These are phyloP conservation scores for Zenarchopterus dispar DNA, from an alignment of 2,797 vertebrate species.

Conservation along the genomic window DNA sequence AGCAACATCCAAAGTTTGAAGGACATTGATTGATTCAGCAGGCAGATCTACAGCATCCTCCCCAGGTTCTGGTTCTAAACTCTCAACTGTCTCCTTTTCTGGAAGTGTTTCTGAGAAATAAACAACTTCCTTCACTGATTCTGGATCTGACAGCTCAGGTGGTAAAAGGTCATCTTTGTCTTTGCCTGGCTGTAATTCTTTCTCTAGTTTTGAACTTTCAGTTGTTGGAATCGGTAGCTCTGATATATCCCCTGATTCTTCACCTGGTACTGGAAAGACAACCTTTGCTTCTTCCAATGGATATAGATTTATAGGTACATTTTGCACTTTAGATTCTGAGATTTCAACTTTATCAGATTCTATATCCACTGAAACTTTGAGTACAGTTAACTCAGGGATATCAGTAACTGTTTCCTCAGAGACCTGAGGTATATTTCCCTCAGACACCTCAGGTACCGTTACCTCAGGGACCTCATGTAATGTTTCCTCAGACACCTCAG, in stretches of 20 bases:
- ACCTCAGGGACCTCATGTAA: neutral
- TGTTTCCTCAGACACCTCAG: neutral
- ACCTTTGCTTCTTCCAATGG: slow-evolving; percentile 10
- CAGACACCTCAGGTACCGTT: neutral
- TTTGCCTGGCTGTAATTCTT: slow-evolving; percentile 14
- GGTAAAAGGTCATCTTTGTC: neutral
- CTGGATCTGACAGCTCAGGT: slow-evolving; percentile 17
- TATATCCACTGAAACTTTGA: neutral
- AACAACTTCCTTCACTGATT: slow-evolving; percentile 6
- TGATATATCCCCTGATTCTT: neutral
- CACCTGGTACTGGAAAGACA: neutral
- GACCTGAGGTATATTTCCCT: neutral
- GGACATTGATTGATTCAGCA: slow-evolving; percentile 62
- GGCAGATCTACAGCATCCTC: slow-evolving; percentile 44
- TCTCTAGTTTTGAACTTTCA: slow-evolving; percentile 23
- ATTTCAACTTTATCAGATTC: neutral
- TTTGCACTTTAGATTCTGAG: slow-evolving; percentile 11
- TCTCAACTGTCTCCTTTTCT: slow-evolving; percentile 19
- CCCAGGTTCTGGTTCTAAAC: slow-evolving; percentile 26
- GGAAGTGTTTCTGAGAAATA: slow-evolving; percentile 20
- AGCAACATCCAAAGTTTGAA: slow-evolving; percentile 23
- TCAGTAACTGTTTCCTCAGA: neutral
- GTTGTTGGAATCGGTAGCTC: slow-evolving; percentile 12
- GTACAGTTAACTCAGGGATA: neutral
- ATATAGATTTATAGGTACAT: neutral